Conservation (phyloP, 1,140 invertebrate species). For the Drosophila lacteicornis region DNA sequence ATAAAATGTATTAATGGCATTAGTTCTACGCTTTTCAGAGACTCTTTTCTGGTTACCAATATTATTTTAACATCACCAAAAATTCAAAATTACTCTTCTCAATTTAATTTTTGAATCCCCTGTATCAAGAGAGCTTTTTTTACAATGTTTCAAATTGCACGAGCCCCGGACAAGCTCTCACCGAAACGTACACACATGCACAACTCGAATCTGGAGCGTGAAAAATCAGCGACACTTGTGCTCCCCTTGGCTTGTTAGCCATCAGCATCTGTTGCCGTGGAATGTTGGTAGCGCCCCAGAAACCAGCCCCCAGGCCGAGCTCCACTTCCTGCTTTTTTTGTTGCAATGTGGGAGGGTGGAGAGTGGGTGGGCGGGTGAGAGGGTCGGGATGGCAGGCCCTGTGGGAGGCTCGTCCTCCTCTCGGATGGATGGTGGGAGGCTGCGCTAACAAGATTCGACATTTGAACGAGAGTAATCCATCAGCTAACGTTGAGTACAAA, state of each 20-base stretch:
- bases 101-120: neutral
- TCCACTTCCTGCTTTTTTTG: constrained; percentile 31
- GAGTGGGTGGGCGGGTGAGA: neutral
- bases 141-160: neutral
- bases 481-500: constrained; percentile 74
- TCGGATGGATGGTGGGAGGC: constrained; percentile 12
- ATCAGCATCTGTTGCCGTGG: constrained; percentile 62
- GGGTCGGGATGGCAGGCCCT: neutral
- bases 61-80: neutral
- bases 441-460: constrained; percentile 80
- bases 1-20: no score
- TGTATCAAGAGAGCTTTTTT: constrained; percentile 5
- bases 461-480: constrained; percentile 81
- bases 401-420: neutral
- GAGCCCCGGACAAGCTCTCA: constrained; percentile 8
- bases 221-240: constrained; percentile 72
- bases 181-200: constrained; percentile 14
- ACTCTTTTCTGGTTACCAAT: no score
- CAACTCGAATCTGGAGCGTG: constrained; percentile 63
- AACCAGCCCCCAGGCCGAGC: constrained; percentile 42
- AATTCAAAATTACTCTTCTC: neutral
- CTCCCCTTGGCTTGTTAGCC: constrained; percentile 66
- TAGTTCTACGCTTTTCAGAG: no score
- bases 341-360: constrained; percentile 7
- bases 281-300: constrained; percentile 32